Percentiles rank a stretch among this genome's conserved stretches.
Evolutionary conservation across 2,888 invertebrate genomes (phyloP).

Genomic region (Yponomeuta evonymella): DNA sequence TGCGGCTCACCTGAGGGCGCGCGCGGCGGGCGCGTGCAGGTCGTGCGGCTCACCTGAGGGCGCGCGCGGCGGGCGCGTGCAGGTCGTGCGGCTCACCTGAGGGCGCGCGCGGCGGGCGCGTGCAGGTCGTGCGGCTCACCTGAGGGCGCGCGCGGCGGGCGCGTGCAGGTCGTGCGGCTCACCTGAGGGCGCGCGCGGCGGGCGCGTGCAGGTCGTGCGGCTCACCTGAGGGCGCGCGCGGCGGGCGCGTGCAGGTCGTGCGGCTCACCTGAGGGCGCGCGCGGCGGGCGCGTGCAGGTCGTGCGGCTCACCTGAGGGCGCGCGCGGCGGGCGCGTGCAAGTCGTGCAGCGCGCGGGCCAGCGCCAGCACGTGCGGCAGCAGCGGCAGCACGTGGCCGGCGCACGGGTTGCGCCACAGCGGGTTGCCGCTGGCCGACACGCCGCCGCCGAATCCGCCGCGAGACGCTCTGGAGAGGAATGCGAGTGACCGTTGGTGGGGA

Average conservation of each 20-base stretch:
- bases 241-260: slow-evolving; percentile 59
- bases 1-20: too few relatives aligned
- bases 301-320: slow-evolving; percentile 73
- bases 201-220: too few relatives aligned
- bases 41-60: too few relatives aligned
- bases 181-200: too few relatives aligned
- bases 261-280: slow-evolving; percentile 81
- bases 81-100: too few relatives aligned
- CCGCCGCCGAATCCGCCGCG: slow-evolving; percentile 90
- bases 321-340: slow-evolving; percentile 82
- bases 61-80: too few relatives aligned
- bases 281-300: slow-evolving; percentile 63
- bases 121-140: too few relatives aligned
- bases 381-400: slow-evolving; percentile 88
- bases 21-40: too few relatives aligned
- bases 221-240: too few relatives aligned
- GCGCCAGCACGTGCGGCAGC: slow-evolving; percentile 77
- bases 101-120: too few relatives aligned
- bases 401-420: slow-evolving; percentile 91
- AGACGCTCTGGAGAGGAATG: slow-evolving; percentile 74
- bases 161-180: too few relatives aligned
- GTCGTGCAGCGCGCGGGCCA: slow-evolving; percentile 88
- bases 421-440: slow-evolving; percentile 84
- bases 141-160: too few relatives aligned
- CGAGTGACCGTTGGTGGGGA: background rate